Conservation (phyloP, 2,888 invertebrate species). For the Choreutis nemorana region DNA sequence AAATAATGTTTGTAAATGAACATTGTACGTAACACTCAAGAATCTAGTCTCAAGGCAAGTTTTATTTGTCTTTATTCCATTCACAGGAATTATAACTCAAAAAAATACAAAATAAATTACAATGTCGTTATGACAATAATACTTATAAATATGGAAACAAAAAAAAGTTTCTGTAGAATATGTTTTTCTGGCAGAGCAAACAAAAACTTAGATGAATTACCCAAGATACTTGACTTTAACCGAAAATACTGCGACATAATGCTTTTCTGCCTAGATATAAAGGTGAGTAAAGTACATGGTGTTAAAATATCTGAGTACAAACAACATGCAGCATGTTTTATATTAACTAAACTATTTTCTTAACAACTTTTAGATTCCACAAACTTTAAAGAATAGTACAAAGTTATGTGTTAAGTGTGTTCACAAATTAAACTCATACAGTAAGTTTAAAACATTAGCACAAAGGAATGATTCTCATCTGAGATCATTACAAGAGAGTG, state of each 20-base stretch:
- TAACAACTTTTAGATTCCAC: slow-evolving; percentile 28
- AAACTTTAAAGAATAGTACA: slow-evolving; percentile 23
- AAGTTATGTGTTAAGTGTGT: slow-evolving; percentile 41
- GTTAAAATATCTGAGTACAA: no score
- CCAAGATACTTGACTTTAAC: slow-evolving; percentile 15
- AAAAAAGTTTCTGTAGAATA: slow-evolving; percentile 31
- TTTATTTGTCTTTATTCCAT: no score
- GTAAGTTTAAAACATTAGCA: slow-evolving; percentile 38
- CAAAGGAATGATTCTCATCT: slow-evolving; percentile 32
- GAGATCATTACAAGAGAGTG: slow-evolving; percentile 12
- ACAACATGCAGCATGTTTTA: no score
- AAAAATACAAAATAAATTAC: no score
- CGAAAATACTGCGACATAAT: slow-evolving; percentile 25
- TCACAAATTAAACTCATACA: slow-evolving; percentile 29
- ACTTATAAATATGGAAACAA: no score
- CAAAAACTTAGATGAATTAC: slow-evolving; percentile 26
- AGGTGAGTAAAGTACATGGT: no score
- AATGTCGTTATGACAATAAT: no score
- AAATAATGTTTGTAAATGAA: no score
- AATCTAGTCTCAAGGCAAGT: no score
- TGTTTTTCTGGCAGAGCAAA: slow-evolving; percentile 24
- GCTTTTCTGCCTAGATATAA: slow-evolving; percentile 38
- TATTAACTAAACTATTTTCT: no score
- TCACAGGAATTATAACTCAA: no score
- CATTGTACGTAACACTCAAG: no score